These are phyloP conservation scores for Gorsachius magnificus DNA, from an alignment of 2,797 vertebrate species.

Conservation along the genomic window DNA sequence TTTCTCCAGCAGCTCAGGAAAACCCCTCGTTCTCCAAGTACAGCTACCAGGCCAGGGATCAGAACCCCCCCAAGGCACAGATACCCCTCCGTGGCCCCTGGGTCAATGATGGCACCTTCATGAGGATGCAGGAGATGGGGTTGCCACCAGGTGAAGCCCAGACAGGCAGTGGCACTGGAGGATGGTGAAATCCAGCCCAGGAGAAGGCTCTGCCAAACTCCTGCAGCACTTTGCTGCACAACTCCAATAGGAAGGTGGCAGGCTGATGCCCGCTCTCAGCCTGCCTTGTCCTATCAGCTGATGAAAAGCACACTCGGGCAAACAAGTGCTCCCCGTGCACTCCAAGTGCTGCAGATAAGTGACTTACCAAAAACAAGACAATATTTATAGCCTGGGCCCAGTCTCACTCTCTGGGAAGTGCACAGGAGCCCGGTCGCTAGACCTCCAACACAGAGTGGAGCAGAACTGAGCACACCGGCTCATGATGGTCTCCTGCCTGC, in stretches of 20 bases:
- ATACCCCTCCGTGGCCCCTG: rapidly evolving
- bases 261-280: neutral
- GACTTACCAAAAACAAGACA: neutral
- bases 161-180: neutral
- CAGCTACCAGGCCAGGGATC: neutral
- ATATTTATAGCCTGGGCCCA: neutral
- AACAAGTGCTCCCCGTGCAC: constrained; percentile 7
- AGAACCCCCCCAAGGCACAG: neutral
- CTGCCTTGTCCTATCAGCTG: constrained; percentile 9
- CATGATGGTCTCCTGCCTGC: neutral
- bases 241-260: neutral
- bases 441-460: neutral
- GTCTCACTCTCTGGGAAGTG: rapidly evolving
- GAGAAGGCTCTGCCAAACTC: neutral
- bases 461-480: neutral
- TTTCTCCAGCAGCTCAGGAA: neutral
- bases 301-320: constrained; percentile 37
- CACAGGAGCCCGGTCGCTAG: neutral
- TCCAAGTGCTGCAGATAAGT: constrained; percentile 42
- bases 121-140: neutral
- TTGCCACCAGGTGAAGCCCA: neutral
- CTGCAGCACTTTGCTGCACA: neutral
- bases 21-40: neutral
- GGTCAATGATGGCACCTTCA: neutral
- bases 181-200: neutral